Percentiles rank a stretch among this genome's conserved stretches.
Conservation (phyloP, 1,140 invertebrate species). For the Drosophila micromelanica region DNA sequence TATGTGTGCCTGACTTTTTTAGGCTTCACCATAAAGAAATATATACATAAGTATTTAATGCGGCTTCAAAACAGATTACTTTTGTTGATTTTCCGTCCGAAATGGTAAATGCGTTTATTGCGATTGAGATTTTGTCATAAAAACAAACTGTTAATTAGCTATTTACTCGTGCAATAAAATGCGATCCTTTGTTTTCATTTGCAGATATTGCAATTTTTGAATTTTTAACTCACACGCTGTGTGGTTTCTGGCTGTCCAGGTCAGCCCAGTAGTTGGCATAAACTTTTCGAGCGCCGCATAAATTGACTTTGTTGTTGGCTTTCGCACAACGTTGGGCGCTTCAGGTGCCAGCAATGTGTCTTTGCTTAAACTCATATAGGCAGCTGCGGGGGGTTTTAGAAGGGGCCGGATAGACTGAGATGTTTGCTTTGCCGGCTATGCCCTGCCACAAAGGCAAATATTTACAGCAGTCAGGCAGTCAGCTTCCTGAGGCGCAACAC, state of each 20-base stretch:
- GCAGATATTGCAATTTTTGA: conserved; percentile 37
- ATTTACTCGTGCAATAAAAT: conserved; percentile 29
- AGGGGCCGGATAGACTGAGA: conserved; percentile 36
- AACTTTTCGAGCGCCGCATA: conserved; percentile 12
- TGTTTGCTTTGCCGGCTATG: conserved; percentile 50
- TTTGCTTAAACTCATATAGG: conserved; percentile 12
- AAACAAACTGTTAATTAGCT: conserved; percentile 47
- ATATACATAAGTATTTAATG: neutral
- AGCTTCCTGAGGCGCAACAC: conserved; percentile 18
- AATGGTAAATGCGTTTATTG: conserved; percentile 21
- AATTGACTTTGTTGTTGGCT: conserved; percentile 43
- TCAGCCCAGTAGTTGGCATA: conserved; percentile 1
- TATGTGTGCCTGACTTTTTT: conserved; percentile 6
- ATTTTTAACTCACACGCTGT: conserved; percentile 33
- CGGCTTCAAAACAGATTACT: conserved; percentile 21
- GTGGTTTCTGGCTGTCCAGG: neutral
- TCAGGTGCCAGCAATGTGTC: conserved; percentile 34
- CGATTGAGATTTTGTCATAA: conserved; percentile 36
- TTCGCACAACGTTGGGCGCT: conserved; percentile 17
- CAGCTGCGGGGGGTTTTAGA: neutral
- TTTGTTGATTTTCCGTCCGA: conserved; percentile 33
- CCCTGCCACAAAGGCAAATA: conserved; percentile 71
- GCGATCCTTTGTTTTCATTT: conserved; percentile 35
- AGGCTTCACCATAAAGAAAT: conserved; percentile 19
- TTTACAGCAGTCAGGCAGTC: conserved; percentile 43